Conservation (phyloP, 2,888 invertebrate species). For the Mellilla xanthometata region DNA sequence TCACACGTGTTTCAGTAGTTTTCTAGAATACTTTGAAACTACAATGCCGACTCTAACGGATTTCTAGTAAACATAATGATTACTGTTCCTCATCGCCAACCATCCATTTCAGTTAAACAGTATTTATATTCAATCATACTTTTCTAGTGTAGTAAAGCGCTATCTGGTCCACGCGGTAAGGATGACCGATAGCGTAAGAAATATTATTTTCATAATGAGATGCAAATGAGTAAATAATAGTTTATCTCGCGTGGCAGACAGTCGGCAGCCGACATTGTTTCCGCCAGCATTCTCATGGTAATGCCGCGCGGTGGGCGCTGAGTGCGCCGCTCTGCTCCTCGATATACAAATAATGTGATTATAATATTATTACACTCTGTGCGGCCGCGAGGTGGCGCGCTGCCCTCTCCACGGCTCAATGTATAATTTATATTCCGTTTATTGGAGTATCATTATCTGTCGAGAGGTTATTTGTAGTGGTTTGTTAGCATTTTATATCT, state of each 20-base stretch:
- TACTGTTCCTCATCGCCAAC: too few species aligned
- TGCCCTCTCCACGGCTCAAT: conserved; percentile 56
- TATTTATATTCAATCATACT: too few species aligned
- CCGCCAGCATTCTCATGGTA: conserved; percentile 63
- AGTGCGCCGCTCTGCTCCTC: conserved; percentile 63
- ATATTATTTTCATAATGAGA: too few species aligned
- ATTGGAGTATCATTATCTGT: conserved; percentile 28
- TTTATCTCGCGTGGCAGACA: not conserved
- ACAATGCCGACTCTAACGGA: too few species aligned
- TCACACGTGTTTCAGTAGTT: too few species aligned
- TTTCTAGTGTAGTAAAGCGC: too few species aligned
- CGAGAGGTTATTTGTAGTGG: conserved; percentile 23
- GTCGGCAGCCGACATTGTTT: not conserved
- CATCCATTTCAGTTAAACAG: too few species aligned
- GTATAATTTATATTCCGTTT: conserved; percentile 51
- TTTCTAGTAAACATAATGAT: too few species aligned
- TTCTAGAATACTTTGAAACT: too few species aligned
- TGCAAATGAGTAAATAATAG: too few species aligned
- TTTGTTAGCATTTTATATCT: conserved; percentile 5
- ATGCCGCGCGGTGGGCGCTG: conserved; percentile 42
- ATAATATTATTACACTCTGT: conserved; percentile 75
- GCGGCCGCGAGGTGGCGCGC: conserved; percentile 63
- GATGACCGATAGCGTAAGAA: too few species aligned
- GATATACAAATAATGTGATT: conserved; percentile 76
- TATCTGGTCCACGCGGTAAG: too few species aligned